Conservation (phyloP, 2,113 vertebrate genomes). For the Ophiodon elongatus region DNA sequence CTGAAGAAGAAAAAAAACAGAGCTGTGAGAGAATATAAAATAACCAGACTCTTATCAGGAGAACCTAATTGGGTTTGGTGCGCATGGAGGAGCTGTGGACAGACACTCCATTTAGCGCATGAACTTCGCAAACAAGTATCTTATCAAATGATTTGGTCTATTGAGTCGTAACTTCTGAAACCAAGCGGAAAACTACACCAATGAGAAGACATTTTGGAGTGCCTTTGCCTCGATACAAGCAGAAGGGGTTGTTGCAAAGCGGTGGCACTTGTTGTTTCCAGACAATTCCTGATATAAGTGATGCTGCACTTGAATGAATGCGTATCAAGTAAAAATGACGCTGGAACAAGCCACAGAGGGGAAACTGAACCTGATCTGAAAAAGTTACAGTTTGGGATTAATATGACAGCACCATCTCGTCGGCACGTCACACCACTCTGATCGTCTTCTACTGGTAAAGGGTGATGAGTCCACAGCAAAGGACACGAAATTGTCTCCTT, state of each 20-base stretch:
- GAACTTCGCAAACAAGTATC: slow-evolving; percentile 17
- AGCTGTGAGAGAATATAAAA: slow-evolving; percentile 15
- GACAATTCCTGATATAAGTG: background rate
- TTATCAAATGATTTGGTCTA: slow-evolving; percentile 13
- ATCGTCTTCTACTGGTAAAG: slow-evolving; percentile 14
- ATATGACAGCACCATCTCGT: slow-evolving; percentile 12
- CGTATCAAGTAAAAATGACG: background rate
- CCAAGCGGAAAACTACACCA: background rate
- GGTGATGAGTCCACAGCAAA: background rate
- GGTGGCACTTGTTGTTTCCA: background rate
- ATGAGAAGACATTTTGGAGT: background rate
- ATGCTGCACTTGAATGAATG: background rate
- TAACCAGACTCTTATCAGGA: slow-evolving; percentile 19
- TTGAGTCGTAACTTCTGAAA: background rate
- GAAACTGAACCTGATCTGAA: background rate
- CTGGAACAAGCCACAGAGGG: background rate
- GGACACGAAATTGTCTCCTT: background rate
- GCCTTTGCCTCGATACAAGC: background rate
- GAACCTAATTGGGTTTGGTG: background rate
- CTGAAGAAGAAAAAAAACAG: background rate
- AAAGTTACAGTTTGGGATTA: background rate
- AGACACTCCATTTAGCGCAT: background rate
- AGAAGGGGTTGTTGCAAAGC: background rate
- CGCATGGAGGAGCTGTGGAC: background rate
- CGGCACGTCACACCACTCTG: slow-evolving; percentile 18